Evolutionary conservation across 2,113 vertebrate species (phyloP).

Genomic region (Cisticola juncidis): DNA sequence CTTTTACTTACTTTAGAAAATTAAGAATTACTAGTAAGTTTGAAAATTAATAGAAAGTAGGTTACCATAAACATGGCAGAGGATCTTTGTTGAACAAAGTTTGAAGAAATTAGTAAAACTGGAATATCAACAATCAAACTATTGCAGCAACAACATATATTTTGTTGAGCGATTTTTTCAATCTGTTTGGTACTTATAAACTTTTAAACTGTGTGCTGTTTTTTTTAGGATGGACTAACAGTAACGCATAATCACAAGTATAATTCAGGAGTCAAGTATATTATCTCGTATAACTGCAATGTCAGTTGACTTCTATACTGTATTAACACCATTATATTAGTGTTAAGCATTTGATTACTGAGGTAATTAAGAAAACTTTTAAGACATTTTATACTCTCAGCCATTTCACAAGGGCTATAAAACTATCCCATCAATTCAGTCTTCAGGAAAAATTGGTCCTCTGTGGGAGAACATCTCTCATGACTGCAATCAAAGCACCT

Average conservation of each 20-base stretch:
- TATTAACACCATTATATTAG: not conserved
- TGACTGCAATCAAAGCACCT: not conserved
- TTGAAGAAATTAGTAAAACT: not conserved
- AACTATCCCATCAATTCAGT: conserved; percentile 7
- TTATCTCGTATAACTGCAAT: not conserved
- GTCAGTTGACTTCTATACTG: not conserved
- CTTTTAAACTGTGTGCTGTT: not conserved
- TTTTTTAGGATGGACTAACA: not conserved
- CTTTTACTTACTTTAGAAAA: not conserved
- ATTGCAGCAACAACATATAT: not conserved
- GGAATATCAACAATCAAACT: not conserved
- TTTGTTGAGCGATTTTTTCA: not conserved
- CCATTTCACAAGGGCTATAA: conserved; percentile 33
- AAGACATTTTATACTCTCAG: conserved; percentile 5
- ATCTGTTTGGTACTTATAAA: not conserved
- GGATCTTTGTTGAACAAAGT: not conserved
- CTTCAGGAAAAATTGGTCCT: conserved; percentile 40
- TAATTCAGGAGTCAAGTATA: not conserved
- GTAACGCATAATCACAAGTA: not conserved
- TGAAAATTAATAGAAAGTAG: not conserved
- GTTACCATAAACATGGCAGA: not conserved
- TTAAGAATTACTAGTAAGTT: not conserved
- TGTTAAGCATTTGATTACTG: conserved; percentile 31
- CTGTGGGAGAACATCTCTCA: conserved; percentile 25
- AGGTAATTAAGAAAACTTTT: conserved; percentile 41